Evolutionary conservation across 2,797 vertebrate genomes (phyloP).

Genomic region (Meda fulgida): DNA sequence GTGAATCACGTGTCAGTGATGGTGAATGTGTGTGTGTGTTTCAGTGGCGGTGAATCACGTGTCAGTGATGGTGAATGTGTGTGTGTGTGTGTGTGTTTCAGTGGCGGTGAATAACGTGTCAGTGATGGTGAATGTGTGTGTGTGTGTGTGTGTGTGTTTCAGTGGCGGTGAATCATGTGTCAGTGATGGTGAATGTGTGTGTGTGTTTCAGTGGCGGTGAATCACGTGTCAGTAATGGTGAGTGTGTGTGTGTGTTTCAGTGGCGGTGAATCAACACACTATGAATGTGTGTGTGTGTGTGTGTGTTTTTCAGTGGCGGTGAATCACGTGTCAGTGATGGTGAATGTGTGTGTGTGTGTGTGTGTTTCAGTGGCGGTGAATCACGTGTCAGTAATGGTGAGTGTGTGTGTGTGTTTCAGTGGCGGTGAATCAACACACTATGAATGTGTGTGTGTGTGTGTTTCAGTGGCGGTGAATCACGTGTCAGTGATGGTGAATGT

Average conservation of each 20-base stretch:
- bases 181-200: slow-evolving; percentile 76
- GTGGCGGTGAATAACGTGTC: slow-evolving; percentile 79
- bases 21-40: slow-evolving; percentile 70
- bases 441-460: slow-evolving; percentile 10
- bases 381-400: slow-evolving; percentile 79
- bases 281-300: too few species aligned
- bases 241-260: slow-evolving; percentile 67
- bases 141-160: slow-evolving; percentile 50
- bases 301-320: slow-evolving; percentile 71
- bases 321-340: slow-evolving; percentile 78
- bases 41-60: slow-evolving; percentile 80
- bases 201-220: slow-evolving; percentile 72
- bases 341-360: slow-evolving; percentile 70
- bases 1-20: slow-evolving; percentile 80
- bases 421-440: slow-evolving; percentile 78
- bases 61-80: slow-evolving; percentile 77
- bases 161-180: slow-evolving; percentile 80
- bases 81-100: slow-evolving; percentile 60
- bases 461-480: slow-evolving; percentile 77
- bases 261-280: slow-evolving; percentile 78
- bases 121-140: slow-evolving; percentile 77
- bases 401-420: slow-evolving; percentile 66
- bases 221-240: slow-evolving; percentile 79
- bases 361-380: slow-evolving; percentile 74
- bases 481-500: slow-evolving; percentile 78